These are phyloP conservation scores for Sebastes goodei DNA, from an alignment of 2,797 vertebrate genomes.

Conservation along the genomic window DNA sequence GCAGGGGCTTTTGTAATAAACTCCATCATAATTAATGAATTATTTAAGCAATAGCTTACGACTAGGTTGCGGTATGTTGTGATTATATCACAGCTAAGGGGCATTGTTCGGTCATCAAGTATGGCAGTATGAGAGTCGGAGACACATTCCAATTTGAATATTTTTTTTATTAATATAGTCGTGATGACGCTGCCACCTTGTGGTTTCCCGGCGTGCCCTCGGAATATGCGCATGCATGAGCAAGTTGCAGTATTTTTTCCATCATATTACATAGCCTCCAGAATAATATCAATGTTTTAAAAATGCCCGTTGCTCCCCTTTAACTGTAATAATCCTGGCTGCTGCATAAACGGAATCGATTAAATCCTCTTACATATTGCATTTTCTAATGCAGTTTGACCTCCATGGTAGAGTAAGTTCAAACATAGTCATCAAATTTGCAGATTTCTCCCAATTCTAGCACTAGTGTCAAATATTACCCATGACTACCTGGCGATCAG, in stretches of 20 bases:
- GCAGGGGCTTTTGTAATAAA: constrained; percentile 22
- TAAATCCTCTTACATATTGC: constrained; percentile 51
- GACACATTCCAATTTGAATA: neutral
- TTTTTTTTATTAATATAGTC: neutral
- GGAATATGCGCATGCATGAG: too few relatives aligned
- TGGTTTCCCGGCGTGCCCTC: too few relatives aligned
- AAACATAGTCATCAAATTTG: constrained; percentile 34
- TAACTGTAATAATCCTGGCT: constrained; percentile 48
- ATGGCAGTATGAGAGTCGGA: neutral
- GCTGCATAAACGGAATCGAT: constrained; percentile 50
- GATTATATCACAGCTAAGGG: neutral
- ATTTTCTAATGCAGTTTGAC: constrained; percentile 49
- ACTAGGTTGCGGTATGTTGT: neutral
- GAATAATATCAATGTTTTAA: too few relatives aligned
- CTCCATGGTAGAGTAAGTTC: constrained; percentile 12
- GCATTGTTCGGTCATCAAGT: neutral
- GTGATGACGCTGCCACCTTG: too few relatives aligned
- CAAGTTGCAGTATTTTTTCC: too few relatives aligned
- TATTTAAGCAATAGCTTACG: neutral
- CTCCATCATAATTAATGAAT: constrained; percentile 29
- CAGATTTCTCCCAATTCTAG: constrained; percentile 23
- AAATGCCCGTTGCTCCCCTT: neutral
- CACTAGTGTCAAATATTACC: constrained; percentile 29
- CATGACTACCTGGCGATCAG: constrained; percentile 38
- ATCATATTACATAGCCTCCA: too few relatives aligned